A percentile compares a stretch with the other conserved stretches of the same genome.
Evolutionary conservation across 2,113 vertebrate genomes (phyloP).

Genomic region (Muntiacus muntjak): DNA sequence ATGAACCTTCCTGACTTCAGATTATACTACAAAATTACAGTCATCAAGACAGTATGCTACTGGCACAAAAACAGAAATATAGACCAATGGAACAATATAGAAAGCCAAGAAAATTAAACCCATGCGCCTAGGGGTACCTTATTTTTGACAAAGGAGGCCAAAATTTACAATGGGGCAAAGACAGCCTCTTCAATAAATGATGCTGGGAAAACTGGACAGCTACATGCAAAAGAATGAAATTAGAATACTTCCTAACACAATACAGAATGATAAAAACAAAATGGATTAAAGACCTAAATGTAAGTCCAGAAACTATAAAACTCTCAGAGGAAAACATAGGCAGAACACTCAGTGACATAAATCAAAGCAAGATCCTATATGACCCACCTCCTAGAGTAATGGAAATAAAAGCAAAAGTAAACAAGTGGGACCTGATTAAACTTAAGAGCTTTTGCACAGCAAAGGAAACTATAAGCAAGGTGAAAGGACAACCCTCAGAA

Average conservation of each 20-base stretch:
- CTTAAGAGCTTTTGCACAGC: neutral
- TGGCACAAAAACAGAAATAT: neutral
- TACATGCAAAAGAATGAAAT: neutral
- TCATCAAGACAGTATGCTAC: neutral
- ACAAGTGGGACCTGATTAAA: neutral
- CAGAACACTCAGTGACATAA: neutral
- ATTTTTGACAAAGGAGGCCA: neutral
- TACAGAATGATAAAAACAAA: neutral
- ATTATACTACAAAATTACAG: neutral
- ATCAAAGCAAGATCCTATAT: neutral
- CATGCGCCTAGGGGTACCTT: neutral
- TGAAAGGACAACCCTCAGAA: neutral
- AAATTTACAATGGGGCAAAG: neutral
- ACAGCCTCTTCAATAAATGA: fast-evolving
- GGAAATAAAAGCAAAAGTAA: neutral
- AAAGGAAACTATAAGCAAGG: neutral
- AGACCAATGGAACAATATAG: neutral
- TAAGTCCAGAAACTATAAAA: neutral
- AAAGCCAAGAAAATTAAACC: neutral
- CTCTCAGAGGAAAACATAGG: neutral
- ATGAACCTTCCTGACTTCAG: neutral
- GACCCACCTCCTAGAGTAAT: neutral
- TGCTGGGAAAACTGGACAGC: neutral
- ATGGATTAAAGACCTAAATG: neutral
- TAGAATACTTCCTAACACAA: neutral